Evolutionary conservation across 2,113 vertebrate genomes (phyloP).

Genomic region (Vidua macroura): DNA sequence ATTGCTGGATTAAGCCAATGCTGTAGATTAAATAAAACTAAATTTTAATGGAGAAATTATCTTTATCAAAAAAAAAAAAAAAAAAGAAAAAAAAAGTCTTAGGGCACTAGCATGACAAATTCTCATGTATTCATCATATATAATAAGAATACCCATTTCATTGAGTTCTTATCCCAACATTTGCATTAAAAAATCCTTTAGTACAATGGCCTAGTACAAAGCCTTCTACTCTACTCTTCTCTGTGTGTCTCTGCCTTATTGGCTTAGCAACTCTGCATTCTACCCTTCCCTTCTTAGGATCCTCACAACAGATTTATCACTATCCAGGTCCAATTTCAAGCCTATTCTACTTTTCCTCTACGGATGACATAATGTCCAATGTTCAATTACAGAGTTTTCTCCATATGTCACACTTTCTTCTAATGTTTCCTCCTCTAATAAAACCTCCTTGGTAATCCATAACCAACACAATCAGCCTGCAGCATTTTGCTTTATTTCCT

Average conservation of each 20-base stretch:
- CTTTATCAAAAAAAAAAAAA: not conserved
- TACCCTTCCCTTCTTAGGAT: not conserved
- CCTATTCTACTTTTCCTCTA: not conserved
- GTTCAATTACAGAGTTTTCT: not conserved
- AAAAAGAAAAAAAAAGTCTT: not conserved
- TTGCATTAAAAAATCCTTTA: not conserved
- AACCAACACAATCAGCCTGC: not conserved
- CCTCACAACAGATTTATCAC: not conserved
- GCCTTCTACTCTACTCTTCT: not conserved
- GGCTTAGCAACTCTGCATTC: not conserved
- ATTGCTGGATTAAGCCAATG: not conserved
- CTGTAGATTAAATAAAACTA: not conserved
- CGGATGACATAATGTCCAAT: not conserved
- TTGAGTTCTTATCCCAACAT: not conserved
- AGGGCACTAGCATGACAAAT: not conserved
- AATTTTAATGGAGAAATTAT: not conserved
- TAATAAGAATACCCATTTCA: not conserved
- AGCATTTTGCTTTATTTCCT: not conserved
- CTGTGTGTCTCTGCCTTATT: not conserved
- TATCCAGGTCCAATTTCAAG: not conserved
- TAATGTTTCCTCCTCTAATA: not conserved
- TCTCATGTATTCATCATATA: not conserved
- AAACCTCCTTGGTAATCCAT: not conserved
- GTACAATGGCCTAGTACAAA: rapidly evolving
- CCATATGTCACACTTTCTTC: not conserved